Evolutionary conservation across 1,140 invertebrate species (phyloP).

Genomic region (Piezodorus guildinii): DNA sequence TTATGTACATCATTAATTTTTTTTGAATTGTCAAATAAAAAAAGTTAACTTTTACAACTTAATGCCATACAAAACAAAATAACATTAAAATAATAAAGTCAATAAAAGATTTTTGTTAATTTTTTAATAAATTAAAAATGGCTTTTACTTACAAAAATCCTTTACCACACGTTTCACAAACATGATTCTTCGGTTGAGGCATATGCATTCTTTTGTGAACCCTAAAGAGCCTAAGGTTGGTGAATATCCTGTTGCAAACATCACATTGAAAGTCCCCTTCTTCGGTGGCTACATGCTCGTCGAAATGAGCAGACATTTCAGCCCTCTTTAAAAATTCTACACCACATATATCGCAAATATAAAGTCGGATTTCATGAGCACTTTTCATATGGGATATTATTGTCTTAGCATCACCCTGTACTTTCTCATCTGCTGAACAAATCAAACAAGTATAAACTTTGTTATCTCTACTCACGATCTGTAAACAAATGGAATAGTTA

Average conservation of each 20-base stretch:
- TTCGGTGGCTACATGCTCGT: slow-evolving; percentile 49
- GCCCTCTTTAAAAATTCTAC: slow-evolving; percentile 47
- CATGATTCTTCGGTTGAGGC: slow-evolving; percentile 47
- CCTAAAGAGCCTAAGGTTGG: slow-evolving; percentile 45
- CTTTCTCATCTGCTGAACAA: slow-evolving; percentile 39
- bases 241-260: slow-evolving; percentile 50
- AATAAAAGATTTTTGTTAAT: too few species aligned
- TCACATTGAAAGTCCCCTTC: slow-evolving; percentile 52
- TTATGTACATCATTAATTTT: too few species aligned
- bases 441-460: slow-evolving; percentile 46
- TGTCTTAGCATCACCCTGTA: slow-evolving; percentile 41
- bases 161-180: slow-evolving; percentile 51
- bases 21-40: too few species aligned
- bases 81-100: too few species aligned
- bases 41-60: too few species aligned
- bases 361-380: slow-evolving; percentile 47
- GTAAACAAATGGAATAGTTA: slow-evolving; percentile 17
- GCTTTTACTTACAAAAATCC: slow-evolving; percentile 39
- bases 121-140: too few species aligned
- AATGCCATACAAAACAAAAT: too few species aligned
- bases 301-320: slow-evolving; percentile 50
- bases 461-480: slow-evolving; percentile 41
- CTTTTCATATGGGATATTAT: slow-evolving; percentile 49
- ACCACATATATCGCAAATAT: slow-evolving; percentile 60
- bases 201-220: slow-evolving; percentile 51